Evolutionary conservation across 2,888 invertebrate genomes (phyloP), one percentile per base, ranked within the genome.

Genomic region (Spicauda simplicius): DNA sequence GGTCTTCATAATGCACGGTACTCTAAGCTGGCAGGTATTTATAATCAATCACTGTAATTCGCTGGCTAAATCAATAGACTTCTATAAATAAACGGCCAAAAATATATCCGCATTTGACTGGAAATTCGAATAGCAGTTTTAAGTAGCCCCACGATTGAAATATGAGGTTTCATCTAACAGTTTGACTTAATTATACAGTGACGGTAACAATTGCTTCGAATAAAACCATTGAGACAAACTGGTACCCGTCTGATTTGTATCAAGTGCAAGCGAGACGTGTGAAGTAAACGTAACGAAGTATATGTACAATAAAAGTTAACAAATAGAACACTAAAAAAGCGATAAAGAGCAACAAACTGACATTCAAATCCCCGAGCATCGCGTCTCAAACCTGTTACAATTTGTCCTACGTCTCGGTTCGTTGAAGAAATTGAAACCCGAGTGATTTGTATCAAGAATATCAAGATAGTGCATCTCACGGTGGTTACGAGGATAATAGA

Each of bases 401-500:
- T 48, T 57, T 57, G 58, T 59, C 18, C 37, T 41, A 30, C 20
- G 55, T 55, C 45, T 55, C 55, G 55, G 55, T 20, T 68, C 67
- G 69, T 62, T 60, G 66, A 71, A 69, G 72, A 71, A 74, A 76
- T 76, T 73, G 73, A 72, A 75, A 75, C 70, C 71, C 54, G 59
- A 72, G 74, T 81, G 79, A 83, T 82, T 84, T 80, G 78, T 83
- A 80, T 76, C 77, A 79, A 85, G 86, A 84, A 79, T 83, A 81
- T 77, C 77, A 79, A 85, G 86, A 84, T 83, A 86, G 79, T 79
- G 76, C 80, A 87, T 87, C 86, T 85, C 74, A 76, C 77, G 79
- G 85, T 86, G 79, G 85, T 86, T 82, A 85, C 80, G 82, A 79
- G 80, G 86, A 89, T 90, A 91, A 90, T 91, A 84, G 87, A 81